Evolutionary conservation across 2,797 vertebrate species (phyloP), one percentile per base, ranked within the genome.

Genomic region (Chiroxiphia lanceolata): DNA sequence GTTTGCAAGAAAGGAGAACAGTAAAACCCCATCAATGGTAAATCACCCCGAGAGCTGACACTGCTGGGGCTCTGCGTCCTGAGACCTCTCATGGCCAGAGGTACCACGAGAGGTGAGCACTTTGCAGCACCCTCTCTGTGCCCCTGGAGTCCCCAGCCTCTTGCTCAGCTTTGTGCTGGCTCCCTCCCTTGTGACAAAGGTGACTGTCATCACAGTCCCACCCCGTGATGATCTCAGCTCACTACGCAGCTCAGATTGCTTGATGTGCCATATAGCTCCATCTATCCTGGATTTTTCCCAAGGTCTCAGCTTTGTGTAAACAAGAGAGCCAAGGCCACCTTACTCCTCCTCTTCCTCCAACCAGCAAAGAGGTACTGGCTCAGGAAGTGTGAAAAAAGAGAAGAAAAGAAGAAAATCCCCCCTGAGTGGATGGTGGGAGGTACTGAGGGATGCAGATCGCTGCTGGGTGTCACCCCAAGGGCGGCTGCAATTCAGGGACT

Each of bases 231-330:
- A 81, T 65, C 54, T n/a, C 76, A 29, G 54, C 53, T 89, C 78
- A 48, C 1, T 3, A 40, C 1, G 2, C 64, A 26, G 60, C 6
- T 5, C n/a, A 75, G 45, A 27, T 29, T 33, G 34, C 65, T 34
- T 15, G 50, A 36, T 47, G 77, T 7, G 4, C 63, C 2, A 2
- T 34, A n/a, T 36, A 72, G 87, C 13, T 25, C 36, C 78, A 59
- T 84, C 59, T 19, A 29, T 23, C 48, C 47, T 26, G 31, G 6
- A 60, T 80, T 84, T 80, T 45, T 11, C 81, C 40, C 79, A 80
- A 72, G 76, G 47, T 36, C 40, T 70, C 47, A 31, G 10, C 71
- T 96, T 94, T 96, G 82, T 80, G 94, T 88, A 93, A 96, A 95
- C 69, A 89, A 92, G 84, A 79, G 59, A 83, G 57, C 22, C 60